A percentile compares a stretch with the other conserved stretches of the same genome.
Evolutionary conservation across 2,888 invertebrate genomes (phyloP).

Genomic region (Conchocele bisecta): DNA sequence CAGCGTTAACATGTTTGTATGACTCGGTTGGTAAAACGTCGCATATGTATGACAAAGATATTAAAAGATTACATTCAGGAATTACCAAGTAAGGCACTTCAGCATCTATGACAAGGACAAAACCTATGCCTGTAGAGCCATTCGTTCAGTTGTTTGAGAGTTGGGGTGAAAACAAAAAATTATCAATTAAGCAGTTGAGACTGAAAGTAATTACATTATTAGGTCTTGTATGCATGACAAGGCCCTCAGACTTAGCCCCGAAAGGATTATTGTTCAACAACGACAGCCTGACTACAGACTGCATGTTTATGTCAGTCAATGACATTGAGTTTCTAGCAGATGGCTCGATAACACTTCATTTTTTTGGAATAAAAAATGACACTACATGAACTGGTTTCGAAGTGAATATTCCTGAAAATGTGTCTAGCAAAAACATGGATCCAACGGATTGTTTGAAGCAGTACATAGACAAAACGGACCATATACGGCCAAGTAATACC

Average conservation of each 20-base stretch:
- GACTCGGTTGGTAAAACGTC: too few species aligned
- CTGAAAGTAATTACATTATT: too few species aligned
- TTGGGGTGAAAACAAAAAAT: too few species aligned
- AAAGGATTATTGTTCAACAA: background rate
- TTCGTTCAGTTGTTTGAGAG: too few species aligned
- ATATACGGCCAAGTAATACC: background rate
- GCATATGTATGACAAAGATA: too few species aligned
- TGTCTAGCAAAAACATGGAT: background rate
- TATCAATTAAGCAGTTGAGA: too few species aligned
- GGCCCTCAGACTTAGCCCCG: slow-evolving; percentile 4
- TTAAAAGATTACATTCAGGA: too few species aligned
- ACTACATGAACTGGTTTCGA: background rate
- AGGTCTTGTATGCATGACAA: background rate
- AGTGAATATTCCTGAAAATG: background rate
- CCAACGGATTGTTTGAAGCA: background rate
- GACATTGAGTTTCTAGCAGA: background rate
- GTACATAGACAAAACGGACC: background rate
- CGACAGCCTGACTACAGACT: background rate
- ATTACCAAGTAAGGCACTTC: too few species aligned
- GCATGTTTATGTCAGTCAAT: background rate
- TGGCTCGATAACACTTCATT: background rate
- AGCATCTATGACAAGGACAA: too few species aligned
- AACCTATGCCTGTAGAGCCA: too few species aligned
- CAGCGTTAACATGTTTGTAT: too few species aligned
- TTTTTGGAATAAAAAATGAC: slow-evolving; percentile 1